Evolutionary conservation across 1,140 invertebrate genomes (phyloP), one percentile per base, ranked within the genome.

Genomic region (Ephestia elutella): DNA sequence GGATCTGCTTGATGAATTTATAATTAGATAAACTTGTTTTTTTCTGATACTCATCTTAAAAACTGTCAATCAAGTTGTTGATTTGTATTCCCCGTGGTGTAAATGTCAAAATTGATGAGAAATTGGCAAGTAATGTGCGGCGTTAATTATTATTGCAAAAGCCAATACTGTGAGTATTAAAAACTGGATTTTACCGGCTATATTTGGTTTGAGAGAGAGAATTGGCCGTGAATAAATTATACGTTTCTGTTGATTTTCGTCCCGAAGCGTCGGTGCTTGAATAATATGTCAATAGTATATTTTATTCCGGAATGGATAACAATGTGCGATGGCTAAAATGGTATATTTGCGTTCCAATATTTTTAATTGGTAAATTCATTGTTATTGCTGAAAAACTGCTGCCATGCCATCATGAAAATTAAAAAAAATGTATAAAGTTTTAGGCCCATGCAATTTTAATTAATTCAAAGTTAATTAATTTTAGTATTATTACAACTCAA

Each of bases 171-270:
- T 10, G 28, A 13, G 50, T 61, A 68, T 74, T 68, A 75, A 74
- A 71, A 69, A 63, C 66, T 66, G 55, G 61, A 44, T 62, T 65
- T 71, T 63, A 62, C 62, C 63, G 60, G 80, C 80, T 70, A 66
- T 62, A 60, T 73, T 70, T 56, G 60, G 62, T 55, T 60, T 67
- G 60, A 81, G 75, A 78, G 78, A 72, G 74, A 70, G 69, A 65
- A 74, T 69, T 70, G 71, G 68, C 49, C 71, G 71, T 87, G 82
- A 86, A 87, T 86, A 53, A 80, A 82, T 85, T 73, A 87, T 82
- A 48, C 10, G 59, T 38, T 66, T 62, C 66, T 79, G 80, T 86
- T 84, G 78, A 76, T 85, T 82, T 83, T 71, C 68, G 59, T 62
- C 68, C 66, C 64, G 74, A 80, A 83, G 82, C 80, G 82, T 83